A percentile compares a stretch with the other conserved stretches of the same genome.
phyloP scores from a whole-genome alignment of 2,888 invertebrate species.

The Tortrix viridana region DNA sequence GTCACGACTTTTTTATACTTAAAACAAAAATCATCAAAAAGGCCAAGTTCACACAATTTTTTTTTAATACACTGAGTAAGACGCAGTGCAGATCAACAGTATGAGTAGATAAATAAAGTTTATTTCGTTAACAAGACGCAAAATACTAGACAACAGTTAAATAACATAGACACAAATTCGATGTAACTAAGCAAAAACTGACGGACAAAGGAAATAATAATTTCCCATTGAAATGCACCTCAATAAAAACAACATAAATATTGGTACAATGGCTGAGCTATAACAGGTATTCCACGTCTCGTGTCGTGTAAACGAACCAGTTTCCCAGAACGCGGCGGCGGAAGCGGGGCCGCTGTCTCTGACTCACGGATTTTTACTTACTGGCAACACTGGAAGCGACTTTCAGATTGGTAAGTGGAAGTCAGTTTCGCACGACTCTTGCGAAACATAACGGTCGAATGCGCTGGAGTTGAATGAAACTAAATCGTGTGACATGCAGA shows the following conservation, averaged over 20 bases:
- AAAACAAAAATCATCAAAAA: no score
- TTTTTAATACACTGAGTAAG: no score
- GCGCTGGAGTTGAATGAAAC: conserved; percentile 24
- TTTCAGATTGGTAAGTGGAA: conserved; percentile 56
- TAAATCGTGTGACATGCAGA: conserved; percentile 15
- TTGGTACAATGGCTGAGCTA: conserved; percentile 23
- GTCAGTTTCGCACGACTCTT: conserved; percentile 28
- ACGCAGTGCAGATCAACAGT: no score
- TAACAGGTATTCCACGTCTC: conserved; percentile 40
- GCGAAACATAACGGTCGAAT: conserved; percentile 33
- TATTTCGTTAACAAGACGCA: no score
- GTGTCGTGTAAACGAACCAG: conserved; percentile 49
- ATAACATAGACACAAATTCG: no score
- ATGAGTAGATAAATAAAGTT: no score
- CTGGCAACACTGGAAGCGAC: conserved; percentile 48
- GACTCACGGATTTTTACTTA: conserved; percentile 48
- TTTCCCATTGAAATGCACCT: background rate
- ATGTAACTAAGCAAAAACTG: no score
- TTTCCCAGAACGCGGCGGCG: conserved; percentile 63
- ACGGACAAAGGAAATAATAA: no score
- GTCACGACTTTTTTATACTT: no score
- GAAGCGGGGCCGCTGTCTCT: conserved; percentile 70
- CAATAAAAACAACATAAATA: conserved; percentile 8
- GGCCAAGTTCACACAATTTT: no score
- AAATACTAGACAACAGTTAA: no score